Percentiles rank a stretch among this genome's conserved stretches.
Conservation (phyloP, 2,888 invertebrate genomes). For the Lacanobia wlatinum region DNA sequence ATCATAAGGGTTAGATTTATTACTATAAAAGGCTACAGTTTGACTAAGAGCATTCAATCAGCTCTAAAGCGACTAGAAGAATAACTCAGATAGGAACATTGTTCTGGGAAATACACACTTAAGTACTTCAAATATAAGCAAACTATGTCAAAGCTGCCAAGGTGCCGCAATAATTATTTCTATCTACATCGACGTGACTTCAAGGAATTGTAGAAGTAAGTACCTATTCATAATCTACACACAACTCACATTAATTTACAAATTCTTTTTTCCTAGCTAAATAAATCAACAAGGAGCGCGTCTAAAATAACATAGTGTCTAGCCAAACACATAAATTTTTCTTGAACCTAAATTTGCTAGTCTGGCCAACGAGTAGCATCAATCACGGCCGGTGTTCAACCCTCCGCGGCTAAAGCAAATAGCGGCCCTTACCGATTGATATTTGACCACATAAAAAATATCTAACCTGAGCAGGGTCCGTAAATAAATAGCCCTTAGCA, state of each 20-base stretch:
- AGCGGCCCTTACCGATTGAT: slow-evolving; percentile 64
- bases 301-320: slow-evolving; percentile 50
- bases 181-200: background rate
- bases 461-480: slow-evolving; percentile 33
- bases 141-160: background rate
- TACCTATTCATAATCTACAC: background rate
- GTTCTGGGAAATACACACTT: background rate
- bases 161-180: background rate
- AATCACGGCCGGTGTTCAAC: slow-evolving; percentile 65
- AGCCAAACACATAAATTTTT: slow-evolving; percentile 62
- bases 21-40: too few species aligned
- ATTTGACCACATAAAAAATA: slow-evolving; percentile 65
- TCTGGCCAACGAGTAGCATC: slow-evolving; percentile 57
- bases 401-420: slow-evolving; percentile 58
- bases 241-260: slow-evolving; percentile 7
- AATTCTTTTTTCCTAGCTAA: slow-evolving; percentile 4
- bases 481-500: slow-evolving; percentile 48
- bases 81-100: too few species aligned
- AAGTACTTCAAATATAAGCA: too few species aligned
- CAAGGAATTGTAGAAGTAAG: slow-evolving; percentile 1
- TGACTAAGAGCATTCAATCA: too few species aligned
- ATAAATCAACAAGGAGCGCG: slow-evolving; percentile 49
- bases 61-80: too few species aligned
- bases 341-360: slow-evolving; percentile 63
- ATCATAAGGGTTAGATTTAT: background rate